Conservation (phyloP, 2,888 invertebrate species). For the Aethes cnicana region DNA sequence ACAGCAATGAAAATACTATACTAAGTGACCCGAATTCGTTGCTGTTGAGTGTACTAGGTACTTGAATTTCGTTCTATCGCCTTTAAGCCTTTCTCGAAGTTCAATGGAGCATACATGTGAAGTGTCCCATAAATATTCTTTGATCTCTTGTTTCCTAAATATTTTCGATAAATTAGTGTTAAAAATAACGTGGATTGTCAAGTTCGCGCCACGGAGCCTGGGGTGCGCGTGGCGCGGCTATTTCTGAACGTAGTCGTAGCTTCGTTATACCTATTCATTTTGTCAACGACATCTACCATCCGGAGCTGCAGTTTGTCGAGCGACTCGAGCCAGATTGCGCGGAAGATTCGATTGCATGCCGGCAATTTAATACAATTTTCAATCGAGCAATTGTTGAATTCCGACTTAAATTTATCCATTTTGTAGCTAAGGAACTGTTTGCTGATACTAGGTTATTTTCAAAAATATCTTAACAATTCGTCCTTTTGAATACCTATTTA, state of each 20-base stretch:
- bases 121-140: neutral
- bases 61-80: neutral
- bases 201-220: conserved; percentile 67
- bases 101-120: neutral
- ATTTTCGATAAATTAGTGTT: conserved; percentile 69
- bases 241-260: conserved; percentile 63
- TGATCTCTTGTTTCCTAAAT: conserved; percentile 49
- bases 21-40: too few species aligned
- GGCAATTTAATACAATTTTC: conserved; percentile 19
- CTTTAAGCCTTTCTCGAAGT: neutral
- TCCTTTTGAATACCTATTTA: too few species aligned
- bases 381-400: conserved; percentile 16
- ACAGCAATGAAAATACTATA: too few species aligned
- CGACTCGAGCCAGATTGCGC: conserved; percentile 42
- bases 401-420: neutral
- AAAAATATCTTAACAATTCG: too few species aligned
- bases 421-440: too few species aligned
- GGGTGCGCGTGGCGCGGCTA: conserved; percentile 66
- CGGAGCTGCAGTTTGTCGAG: conserved; percentile 33
- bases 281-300: conserved; percentile 40
- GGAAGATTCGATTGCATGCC: conserved; percentile 10
- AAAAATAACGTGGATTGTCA: conserved; percentile 77
- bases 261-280: conserved; percentile 72
- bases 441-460: too few species aligned
- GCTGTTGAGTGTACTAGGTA: too few species aligned